Base-by-base conservation (phyloP, 2,797 vertebrate genomes). In the Phrynocephalus forsythii region DNA sequence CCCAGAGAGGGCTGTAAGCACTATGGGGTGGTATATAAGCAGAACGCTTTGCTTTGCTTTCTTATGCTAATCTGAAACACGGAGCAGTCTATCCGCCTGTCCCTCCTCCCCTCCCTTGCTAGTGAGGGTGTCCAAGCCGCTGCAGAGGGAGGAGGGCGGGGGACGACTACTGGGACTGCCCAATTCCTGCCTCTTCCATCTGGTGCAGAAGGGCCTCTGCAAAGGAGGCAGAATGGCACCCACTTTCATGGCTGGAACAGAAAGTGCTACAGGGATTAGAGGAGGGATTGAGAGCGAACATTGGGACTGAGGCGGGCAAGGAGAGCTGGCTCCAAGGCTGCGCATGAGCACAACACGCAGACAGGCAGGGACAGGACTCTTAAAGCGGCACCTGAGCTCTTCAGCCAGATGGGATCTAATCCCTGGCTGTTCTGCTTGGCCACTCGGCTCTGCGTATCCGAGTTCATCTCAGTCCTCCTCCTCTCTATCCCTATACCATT, bases 341-440 rank as follows among this genome's bases (percentile, higher is more conserved):
- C 11, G 60, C 20, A 33, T 26, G 8, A 56, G 3, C 15, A 5
- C 60, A 63, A 20, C 5, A 2, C 18, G 2, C 60, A 63, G 3
- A 63, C 1, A 63, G 18, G 16, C 60, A 63, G 15, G 20, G 2
- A 63, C 60, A 20, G 13, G 5, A 72, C 78, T 69, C 4, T 5
- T n/a, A 9, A 16, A 22, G 4, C 6, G 2, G 44, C 20, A 60
- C 76, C 52, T 44, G 33, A 79, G 18, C 67, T 24, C 10, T 16
- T 44, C n/a, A 50, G 76, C 76, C 87, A 84, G 82, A 84, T 75
- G 67, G 15, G 82, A 20, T 13, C 11, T 79, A 80, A 88, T 68
- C 71, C 71, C 56, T 48, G 16, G 26, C 68, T 16, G 26, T 16
- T 67, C 50, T 30, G 10, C 18, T 78, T 1, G 6, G 69, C 10